A percentile compares a stretch with the other conserved stretches of the same genome.
These are phyloP conservation scores for Calidris pygmaea DNA, from an alignment of 2,113 vertebrate species.

Conservation along the genomic window DNA sequence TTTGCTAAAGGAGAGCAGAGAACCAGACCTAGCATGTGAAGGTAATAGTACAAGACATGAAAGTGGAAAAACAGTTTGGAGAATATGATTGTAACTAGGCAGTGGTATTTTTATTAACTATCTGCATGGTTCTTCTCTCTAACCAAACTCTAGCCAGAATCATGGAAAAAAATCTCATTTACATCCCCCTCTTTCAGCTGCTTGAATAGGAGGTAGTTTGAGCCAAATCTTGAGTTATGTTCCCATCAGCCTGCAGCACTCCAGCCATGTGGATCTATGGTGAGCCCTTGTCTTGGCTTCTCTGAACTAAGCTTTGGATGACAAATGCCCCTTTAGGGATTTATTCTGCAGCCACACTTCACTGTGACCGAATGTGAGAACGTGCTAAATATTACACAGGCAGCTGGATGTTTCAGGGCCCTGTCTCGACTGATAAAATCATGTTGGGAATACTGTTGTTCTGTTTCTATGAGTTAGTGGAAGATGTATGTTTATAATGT, in stretches of 20 bases:
- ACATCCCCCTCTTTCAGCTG: background rate
- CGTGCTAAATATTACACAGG: background rate
- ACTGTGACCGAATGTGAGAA: background rate
- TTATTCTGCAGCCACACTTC: background rate
- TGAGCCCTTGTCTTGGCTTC: background rate
- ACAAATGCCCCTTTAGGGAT: background rate
- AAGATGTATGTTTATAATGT: background rate
- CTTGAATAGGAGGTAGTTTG: background rate
- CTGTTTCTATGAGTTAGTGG: background rate
- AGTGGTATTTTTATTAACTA: background rate
- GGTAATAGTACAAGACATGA: background rate
- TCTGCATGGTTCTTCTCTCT: background rate
- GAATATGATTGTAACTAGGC: background rate
- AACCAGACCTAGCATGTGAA: rapidly evolving
- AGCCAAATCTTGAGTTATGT: background rate
- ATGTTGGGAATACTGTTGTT: background rate
- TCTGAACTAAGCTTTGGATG: background rate
- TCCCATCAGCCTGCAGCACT: background rate
- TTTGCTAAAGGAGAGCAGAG: background rate
- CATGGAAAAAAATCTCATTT: background rate
- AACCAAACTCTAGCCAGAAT: background rate
- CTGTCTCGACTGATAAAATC: background rate
- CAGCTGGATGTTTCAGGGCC: background rate
- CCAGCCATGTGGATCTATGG: background rate
- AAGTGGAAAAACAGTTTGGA: background rate